Base-by-base conservation (phyloP, 2,797 vertebrate genomes). In the Microcaecilia unicolor region DNA sequence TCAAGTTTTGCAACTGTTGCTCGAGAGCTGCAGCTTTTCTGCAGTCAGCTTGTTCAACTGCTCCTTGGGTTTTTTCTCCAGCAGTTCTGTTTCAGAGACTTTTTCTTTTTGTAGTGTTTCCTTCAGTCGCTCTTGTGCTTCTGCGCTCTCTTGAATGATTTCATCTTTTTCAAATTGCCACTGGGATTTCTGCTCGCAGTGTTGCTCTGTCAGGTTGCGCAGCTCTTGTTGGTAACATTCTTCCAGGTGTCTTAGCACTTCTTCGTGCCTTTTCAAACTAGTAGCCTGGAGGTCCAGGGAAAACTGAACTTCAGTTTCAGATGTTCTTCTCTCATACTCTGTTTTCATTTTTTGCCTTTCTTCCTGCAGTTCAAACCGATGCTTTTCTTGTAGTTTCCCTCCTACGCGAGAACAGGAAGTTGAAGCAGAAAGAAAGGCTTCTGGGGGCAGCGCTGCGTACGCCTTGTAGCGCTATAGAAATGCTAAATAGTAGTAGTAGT, bases 261-360 rank as follows among this genome's bases (percentile, higher is more conserved):
- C 61, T 37, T 87, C 83, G 4, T 87, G 91, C 18, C 74, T 75
- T 34, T 64, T 57, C 1, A 72, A 71, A n/a, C n/a, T n/a, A 4
- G 83, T 73, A 0, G 63, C 68, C 25, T 91, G 83, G 45, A 84
- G 84, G 32, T 88, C 83, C n/a, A 45, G 61, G 34, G 78, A 77
- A 71, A 86, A 90, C 37, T 80, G 81, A 35, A 62, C 73, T 62
- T 95, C 87, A 45, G 85, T 71, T 23, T 81, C 69, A 53, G 64
- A 74, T 48, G 87, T 72, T 83, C 80, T 90, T 75, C 84, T 84
- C 25, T 70, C 74, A 84, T 69, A 92, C 68, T 87, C 86, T 61
- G 51, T 70, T 78, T 88, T 81, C 58, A 92, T 60, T 62, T 85
- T 82, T 66, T 47, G 72, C 92, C 93, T 98, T n/a, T n/a, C n/a